Percentiles rank a stretch among this genome's conserved stretches.
Evolutionary conservation across 2,113 vertebrate genomes (phyloP).

Genomic region (Apodemus sylvaticus): DNA sequence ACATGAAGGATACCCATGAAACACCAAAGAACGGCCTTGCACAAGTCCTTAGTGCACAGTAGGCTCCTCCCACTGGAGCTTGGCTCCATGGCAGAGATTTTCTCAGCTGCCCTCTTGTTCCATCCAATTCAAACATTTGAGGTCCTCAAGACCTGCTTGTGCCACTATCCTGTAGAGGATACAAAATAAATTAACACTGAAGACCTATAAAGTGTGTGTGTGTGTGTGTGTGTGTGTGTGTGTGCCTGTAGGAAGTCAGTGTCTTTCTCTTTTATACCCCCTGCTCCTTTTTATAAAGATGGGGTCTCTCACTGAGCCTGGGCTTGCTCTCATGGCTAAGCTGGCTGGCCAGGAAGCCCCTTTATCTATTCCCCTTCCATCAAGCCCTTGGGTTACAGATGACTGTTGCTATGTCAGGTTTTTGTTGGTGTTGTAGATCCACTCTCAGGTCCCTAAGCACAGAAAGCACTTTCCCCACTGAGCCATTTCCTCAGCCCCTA

Average conservation of each 20-base stretch:
- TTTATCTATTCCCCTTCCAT: neutral
- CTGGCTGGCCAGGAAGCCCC: neutral
- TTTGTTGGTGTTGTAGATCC: neutral
- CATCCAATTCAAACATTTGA: neutral
- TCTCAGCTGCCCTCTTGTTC: neutral
- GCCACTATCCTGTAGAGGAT: neutral
- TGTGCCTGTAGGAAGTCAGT: neutral
- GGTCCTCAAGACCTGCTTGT: neutral
- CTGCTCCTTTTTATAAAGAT: no score
- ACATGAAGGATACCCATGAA: neutral
- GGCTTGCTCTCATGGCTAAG: neutral
- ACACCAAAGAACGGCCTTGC: neutral
- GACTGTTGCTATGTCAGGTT: neutral
- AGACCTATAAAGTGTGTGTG: neutral
- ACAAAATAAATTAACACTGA: neutral
- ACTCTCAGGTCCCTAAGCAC: neutral
- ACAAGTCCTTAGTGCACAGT: neutral
- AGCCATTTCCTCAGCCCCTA: neutral
- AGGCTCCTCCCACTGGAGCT: neutral
- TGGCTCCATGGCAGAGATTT: neutral
- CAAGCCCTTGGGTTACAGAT: neutral
- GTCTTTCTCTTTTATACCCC: neutral
- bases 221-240: neutral
- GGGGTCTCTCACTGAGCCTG: neutral
- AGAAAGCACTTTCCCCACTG: no score